phyloP scores from a whole-genome alignment of 2,113 vertebrate species.

The Carassius carassius region DNA sequence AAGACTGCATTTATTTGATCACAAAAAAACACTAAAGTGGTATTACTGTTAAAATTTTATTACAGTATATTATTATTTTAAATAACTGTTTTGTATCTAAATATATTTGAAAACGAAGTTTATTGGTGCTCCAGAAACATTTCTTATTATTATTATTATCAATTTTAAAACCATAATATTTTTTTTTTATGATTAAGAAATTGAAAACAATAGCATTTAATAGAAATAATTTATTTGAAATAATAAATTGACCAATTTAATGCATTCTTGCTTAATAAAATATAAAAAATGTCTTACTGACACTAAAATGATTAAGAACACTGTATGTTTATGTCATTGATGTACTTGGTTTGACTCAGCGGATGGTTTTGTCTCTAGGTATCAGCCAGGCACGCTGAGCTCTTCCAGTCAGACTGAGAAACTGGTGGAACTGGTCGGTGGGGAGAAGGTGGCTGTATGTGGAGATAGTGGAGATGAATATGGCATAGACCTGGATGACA shows the following conservation, averaged over 20 bases:
- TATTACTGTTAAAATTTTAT: background rate
- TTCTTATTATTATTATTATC: background rate
- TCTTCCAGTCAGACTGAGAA: conserved; percentile 76
- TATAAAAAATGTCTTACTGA: no score
- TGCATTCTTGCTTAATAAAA: no score
- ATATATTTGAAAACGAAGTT: background rate
- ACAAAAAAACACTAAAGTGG: background rate
- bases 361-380: conserved; percentile 69
- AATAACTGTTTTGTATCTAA: background rate
- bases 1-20: background rate
- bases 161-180: background rate
- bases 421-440: conserved; percentile 78
- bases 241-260: no score
- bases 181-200: no score
- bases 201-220: background rate
- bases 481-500: conserved; percentile 50
- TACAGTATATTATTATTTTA: no score
- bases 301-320: background rate
- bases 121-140: background rate
- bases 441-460: conserved; percentile 70
- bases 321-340: background rate
- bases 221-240: background rate
- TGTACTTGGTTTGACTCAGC: background rate
- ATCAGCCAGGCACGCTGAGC: conserved; percentile 80
- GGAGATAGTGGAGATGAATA: conserved; percentile 71